These are phyloP conservation scores for Chrysopilus asiliformis DNA, from an alignment of 2,888 invertebrate genomes.

Conservation along the genomic window DNA sequence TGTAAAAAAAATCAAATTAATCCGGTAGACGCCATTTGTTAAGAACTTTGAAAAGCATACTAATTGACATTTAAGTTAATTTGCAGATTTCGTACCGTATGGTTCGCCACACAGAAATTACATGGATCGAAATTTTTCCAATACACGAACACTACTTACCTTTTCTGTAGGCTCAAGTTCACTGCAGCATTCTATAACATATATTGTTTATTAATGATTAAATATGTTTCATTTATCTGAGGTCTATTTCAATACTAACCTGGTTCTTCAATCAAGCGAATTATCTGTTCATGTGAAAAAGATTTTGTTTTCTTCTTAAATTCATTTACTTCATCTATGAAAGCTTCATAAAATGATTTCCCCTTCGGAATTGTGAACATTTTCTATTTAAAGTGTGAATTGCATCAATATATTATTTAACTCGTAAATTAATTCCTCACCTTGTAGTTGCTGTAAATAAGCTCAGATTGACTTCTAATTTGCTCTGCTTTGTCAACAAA, in stretches of 20 bases:
- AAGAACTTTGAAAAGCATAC: no score
- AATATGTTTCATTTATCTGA: background rate
- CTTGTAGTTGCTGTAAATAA: slow-evolving; percentile 32
- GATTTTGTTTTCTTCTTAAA: slow-evolving; percentile 53
- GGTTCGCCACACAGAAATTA: no score
- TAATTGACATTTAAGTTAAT: no score
- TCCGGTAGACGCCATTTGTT: no score
- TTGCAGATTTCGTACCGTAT: no score
- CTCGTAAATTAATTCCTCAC: slow-evolving; percentile 2
- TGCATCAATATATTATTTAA: background rate
- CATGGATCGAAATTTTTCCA: no score
- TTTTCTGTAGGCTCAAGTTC: no score
- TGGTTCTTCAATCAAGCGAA: slow-evolving; percentile 5
- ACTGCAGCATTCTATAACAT: no score
- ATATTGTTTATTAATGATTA: no score
- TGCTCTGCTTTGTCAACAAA: slow-evolving; percentile 55
- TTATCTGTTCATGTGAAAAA: slow-evolving; percentile 3
- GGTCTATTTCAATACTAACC: slow-evolving; percentile 4
- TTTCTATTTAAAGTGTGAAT: slow-evolving; percentile 33
- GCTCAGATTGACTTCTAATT: slow-evolving; percentile 56
- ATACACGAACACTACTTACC: no score
- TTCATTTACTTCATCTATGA: slow-evolving; percentile 49
- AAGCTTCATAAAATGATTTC: slow-evolving; percentile 57
- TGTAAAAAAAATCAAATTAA: no score
- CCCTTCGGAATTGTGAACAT: slow-evolving; percentile 49